Base-by-base conservation (phyloP, 2,888 invertebrate genomes). In the Hemicrepidius hirtus region DNA sequence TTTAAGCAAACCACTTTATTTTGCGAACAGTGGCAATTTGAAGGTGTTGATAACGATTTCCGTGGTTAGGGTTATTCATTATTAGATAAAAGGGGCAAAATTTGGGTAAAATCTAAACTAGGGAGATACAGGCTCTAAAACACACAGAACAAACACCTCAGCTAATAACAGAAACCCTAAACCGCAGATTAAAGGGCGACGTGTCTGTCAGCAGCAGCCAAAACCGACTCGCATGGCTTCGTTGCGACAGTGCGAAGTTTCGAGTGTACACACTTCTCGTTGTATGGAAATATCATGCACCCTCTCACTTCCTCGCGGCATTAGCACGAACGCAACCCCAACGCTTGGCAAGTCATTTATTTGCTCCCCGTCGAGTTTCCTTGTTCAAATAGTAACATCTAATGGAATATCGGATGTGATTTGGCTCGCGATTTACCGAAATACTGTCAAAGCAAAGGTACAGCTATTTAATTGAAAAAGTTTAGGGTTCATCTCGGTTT, bases 391-490 rank as follows among this genome's bases (percentile, higher is more conserved):
- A 83, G 79, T 80, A 81, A 80, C 80, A 79, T 83, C 80, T 84
- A 84, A 83, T 84, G 83, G 83, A 83, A 84, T 84, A 83, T 80
- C 80, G 81, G 80, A 84, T 83, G 82, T 78, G 82, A 82, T 82
- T 82, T 78, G 76, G 79, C 70, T 75, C 63, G 69, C 78, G 77
- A 80, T 80, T 80, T 80, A 77, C 74, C 66, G 75, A 73, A 64
- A 69, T 71, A 63, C 74, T 75, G 76, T 78, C 76, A 76, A 76
- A 75, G 73, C 71, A 65, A 64, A 73, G 60, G 60, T 50, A 64
- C 65, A 71, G 71, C 71, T 41, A 55, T 57, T 71, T 55, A 68
- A 74, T 71, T 67, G 32, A 55, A 71, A 57, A 71, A 71, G 59
- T 60, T 60, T 37, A 57, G 37, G 57, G 57, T 35, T 57, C 37